Percentiles rank a stretch among this genome's conserved stretches.
phyloP scores from a whole-genome alignment of 2,888 invertebrate genomes.

The Subacronicta megacephala region DNA sequence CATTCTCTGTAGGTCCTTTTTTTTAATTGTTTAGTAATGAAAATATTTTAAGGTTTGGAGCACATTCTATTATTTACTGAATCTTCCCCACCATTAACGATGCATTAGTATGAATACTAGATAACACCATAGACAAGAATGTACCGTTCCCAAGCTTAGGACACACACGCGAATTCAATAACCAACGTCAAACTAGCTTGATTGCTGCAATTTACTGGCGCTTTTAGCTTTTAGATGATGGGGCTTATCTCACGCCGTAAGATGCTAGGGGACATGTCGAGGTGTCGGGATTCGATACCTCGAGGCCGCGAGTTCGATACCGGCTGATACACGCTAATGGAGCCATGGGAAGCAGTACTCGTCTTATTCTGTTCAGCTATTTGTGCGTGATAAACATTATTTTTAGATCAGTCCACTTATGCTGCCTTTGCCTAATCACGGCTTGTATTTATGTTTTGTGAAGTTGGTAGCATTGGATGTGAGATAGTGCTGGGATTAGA shows the following conservation, averaged over 20 bases:
- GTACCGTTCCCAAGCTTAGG: slow-evolving; percentile 15
- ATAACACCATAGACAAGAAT: slow-evolving; percentile 19
- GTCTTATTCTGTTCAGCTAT: slow-evolving; percentile 47
- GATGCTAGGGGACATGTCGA: slow-evolving; percentile 72
- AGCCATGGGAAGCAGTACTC: slow-evolving; percentile 68
- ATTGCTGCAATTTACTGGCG: slow-evolving; percentile 72
- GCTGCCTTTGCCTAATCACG: slow-evolving; percentile 27
- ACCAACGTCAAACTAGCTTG: slow-evolving; percentile 52
- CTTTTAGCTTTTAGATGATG: slow-evolving; percentile 77
- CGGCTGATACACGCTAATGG: slow-evolving; percentile 83
- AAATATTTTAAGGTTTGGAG: not conserved
- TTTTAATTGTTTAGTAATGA: too few relatives aligned
- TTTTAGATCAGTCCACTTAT: slow-evolving; percentile 28
- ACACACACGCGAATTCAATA: slow-evolving; percentile 49
- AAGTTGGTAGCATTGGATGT: slow-evolving; percentile 15
- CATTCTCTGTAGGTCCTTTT: too few relatives aligned
- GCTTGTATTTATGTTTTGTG: slow-evolving; percentile 38
- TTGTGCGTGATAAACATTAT: slow-evolving; percentile 36
- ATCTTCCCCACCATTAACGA: slow-evolving; percentile 10
- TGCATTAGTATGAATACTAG: not conserved
- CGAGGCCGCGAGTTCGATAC: slow-evolving; percentile 65
- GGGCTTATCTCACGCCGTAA: slow-evolving; percentile 71
- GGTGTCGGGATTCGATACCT: slow-evolving; percentile 72
- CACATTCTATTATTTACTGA: not conserved
- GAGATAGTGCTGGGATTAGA: not conserved